These are phyloP conservation scores for Troglohyphantes excavatus DNA, from an alignment of 2,888 invertebrate genomes.

Conservation along the genomic window DNA sequence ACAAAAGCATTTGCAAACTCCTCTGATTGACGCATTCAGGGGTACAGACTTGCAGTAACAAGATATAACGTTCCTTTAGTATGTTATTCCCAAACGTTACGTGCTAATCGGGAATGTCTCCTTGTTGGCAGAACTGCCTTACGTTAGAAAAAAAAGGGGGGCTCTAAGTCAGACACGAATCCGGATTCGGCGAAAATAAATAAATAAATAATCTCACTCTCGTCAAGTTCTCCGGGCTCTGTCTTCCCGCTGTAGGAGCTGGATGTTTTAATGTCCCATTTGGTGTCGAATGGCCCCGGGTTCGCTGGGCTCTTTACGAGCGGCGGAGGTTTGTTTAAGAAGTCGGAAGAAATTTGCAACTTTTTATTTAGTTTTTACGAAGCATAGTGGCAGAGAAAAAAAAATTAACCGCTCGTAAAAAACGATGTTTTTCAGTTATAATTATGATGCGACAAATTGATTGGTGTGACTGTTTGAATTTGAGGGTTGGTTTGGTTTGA, in stretches of 20 bases:
- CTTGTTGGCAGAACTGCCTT: not conserved
- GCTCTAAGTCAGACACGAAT: not conserved
- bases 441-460: no score
- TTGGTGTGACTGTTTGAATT: no score
- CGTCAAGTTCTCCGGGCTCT: not conserved
- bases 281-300: not conserved
- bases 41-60: no score
- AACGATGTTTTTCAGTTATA: no score
- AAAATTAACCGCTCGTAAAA: no score
- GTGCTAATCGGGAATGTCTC: not conserved
- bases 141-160: not conserved
- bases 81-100: not conserved
- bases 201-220: not conserved
- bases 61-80: no score
- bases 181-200: not conserved
- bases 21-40: no score
- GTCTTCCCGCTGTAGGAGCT: not conserved
- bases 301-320: slow-evolving; percentile 13
- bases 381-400: not conserved
- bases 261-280: slow-evolving; percentile 7
- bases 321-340: slow-evolving; percentile 20
- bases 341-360: not conserved
- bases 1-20: no score
- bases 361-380: slow-evolving; percentile 5
- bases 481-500: no score